A percentile compares a stretch with the other conserved stretches of the same genome.
Conservation (phyloP, 2,113 vertebrate species). For the Lycaon pictus region DNA sequence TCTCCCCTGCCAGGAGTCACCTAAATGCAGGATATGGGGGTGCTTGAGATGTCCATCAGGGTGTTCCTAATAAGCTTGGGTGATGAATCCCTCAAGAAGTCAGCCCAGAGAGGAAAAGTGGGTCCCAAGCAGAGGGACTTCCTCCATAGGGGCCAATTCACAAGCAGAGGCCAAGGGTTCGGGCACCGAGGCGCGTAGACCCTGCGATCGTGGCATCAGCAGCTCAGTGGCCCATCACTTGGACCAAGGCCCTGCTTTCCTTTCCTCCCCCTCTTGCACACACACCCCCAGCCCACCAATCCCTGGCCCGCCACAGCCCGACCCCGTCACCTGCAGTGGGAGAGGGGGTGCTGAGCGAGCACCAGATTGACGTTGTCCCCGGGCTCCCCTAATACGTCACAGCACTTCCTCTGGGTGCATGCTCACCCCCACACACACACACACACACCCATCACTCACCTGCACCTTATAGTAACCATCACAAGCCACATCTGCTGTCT, state of each 20-base stretch:
- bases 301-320: neutral
- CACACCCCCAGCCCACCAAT: no score
- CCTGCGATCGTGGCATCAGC: neutral
- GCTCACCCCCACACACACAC: fast-evolving
- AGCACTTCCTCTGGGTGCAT: neutral
- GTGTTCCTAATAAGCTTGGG: neutral
- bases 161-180: neutral
- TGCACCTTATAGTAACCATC: constrained; percentile 94
- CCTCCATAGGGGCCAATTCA: neutral
- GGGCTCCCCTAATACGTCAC: fast-evolving
- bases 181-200: neutral
- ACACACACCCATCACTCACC: constrained; percentile 82
- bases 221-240: neutral
- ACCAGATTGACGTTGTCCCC: neutral
- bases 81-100: neutral
- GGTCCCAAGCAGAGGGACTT: neutral
- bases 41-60: neutral
- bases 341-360: neutral
- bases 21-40: no score
- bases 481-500: constrained; percentile 93
- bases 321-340: no score
- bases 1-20: neutral
- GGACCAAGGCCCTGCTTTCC: neutral
- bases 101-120: neutral
- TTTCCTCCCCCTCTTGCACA: neutral